A percentile compares a stretch with the other conserved stretches of the same genome.
Evolutionary conservation across 1,140 invertebrate genomes (phyloP).

Genomic region (Stenopsyche tienmushanensis): DNA sequence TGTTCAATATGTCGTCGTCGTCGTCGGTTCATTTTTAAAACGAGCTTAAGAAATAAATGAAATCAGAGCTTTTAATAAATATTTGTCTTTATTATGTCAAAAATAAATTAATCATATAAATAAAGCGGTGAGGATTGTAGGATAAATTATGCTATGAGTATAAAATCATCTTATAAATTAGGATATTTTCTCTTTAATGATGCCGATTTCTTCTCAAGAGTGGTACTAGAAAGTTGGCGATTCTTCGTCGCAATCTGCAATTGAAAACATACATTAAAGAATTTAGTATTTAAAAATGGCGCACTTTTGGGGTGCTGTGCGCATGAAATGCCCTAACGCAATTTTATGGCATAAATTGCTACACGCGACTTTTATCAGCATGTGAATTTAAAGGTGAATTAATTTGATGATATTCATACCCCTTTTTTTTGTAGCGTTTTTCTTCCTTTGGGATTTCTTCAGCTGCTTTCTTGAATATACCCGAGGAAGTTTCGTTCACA

Average conservation of each 20-base stretch:
- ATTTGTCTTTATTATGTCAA: neutral
- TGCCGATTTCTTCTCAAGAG: constrained; percentile 48
- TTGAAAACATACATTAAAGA: constrained; percentile 32
- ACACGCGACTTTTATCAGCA: neutral
- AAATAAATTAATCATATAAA: neutral
- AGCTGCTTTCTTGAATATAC: neutral
- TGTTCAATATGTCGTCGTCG: too few relatives aligned
- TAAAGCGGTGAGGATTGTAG: too few relatives aligned
- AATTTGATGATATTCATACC: constrained; percentile 4
- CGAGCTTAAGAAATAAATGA: neutral
- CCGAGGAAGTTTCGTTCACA: neutral
- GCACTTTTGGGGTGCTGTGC: too few relatives aligned
- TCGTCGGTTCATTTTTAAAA: neutral
- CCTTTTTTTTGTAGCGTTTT: constrained; percentile 34
- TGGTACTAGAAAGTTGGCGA: constrained; percentile 48
- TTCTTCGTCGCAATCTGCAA: constrained; percentile 49
- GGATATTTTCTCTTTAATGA: too few relatives aligned
- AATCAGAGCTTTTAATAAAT: neutral
- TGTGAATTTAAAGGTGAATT: neutral
- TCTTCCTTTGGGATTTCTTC: constrained; percentile 29
- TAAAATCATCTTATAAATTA: neutral
- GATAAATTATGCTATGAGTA: neutral
- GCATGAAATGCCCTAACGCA: too few relatives aligned
- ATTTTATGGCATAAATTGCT: too few relatives aligned
- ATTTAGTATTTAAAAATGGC: neutral